Base-by-base conservation (phyloP, 2,113 vertebrate species). In the Haemorhous mexicanus region DNA sequence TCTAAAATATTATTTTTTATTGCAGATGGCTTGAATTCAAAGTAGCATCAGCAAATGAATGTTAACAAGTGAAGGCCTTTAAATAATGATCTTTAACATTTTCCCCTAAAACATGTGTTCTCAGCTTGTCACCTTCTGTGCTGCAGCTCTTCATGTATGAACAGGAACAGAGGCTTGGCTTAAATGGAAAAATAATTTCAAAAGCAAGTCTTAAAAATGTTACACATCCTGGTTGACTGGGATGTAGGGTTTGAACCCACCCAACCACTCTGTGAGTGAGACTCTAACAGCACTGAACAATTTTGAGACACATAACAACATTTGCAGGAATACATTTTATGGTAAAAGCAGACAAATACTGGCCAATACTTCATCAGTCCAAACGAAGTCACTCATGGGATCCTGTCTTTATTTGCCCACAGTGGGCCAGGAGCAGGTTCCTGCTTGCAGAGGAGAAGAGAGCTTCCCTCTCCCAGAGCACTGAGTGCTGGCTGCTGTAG, bases 41-140 rank as follows among this genome's bases (percentile, higher is more conserved):
- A 74, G 56, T 37, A 37, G 77, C 56, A 41, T 33, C 44, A 93
- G 67, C n/a, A 80, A 76, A 75, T 19, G 11, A 37, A 63, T 75
- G 49, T 27, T 81, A 86, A 41, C 81, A 79, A 82, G 33, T 30
- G 62, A 75, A 87, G 50, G 47, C 78, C 67, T 95, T 75, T 77
- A 66, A 87, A 82, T 84, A 68, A 59, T 59, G 26, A 56, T 21
- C 33, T 78, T 46, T 46, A 74, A 66, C 55, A 55, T 28, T 37
- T 70, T 16, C 55, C 37, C 62, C 49, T 75, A 44, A 74, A 94
- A 49, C 11, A 20, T 26, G 18, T 56, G 39, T 73, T 49, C 50
- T 49, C 33, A 72, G 26, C 43, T 46, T 39, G 50, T 56, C 33
- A 26, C 27, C 39, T 69, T 66, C 67, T 63, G 55, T 4, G 2